Percentiles rank a stretch among this genome's conserved stretches.
Conservation (phyloP, 35 echinoderm and acorn worm species). For the Apostichopus parvimensis region DNA sequence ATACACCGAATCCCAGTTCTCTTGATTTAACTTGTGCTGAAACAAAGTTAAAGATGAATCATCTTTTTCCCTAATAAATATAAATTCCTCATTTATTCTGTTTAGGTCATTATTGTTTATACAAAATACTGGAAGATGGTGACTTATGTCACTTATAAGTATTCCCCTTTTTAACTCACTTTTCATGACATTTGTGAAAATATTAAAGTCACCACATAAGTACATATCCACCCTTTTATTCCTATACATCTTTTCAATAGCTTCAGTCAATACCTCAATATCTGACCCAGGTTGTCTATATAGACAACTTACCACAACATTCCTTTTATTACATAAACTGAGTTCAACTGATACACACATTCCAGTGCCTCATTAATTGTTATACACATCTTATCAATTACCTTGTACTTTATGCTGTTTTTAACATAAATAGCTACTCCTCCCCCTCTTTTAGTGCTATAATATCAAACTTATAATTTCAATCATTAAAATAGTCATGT, state of each 20-base stretch:
- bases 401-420: slow-evolving; percentile 36
- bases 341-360: slow-evolving; percentile 49
- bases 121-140: no score
- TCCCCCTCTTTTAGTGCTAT: background rate
- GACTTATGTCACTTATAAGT: no score
- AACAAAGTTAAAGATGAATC: no score
- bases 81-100: no score
- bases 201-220: no score
- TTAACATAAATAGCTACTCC: slow-evolving; percentile 4
- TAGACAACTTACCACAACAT: slow-evolving; percentile 34
- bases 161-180: no score
- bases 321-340: slow-evolving; percentile 10
- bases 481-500: no score
- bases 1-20: slow-evolving; percentile 1
- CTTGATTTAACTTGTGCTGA: slow-evolving; percentile 1
- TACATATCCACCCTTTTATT: no score
- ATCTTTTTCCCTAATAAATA: background rate
- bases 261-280: slow-evolving; percentile 21
- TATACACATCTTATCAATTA: slow-evolving; percentile 32
- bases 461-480: no score
- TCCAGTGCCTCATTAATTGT: slow-evolving; percentile 26
- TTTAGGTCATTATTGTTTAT: no score
- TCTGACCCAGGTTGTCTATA: slow-evolving; percentile 47
- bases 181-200: no score
- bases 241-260: background rate